Base-by-base conservation (phyloP, 2,888 invertebrate species). In the Microchrysa polita region DNA sequence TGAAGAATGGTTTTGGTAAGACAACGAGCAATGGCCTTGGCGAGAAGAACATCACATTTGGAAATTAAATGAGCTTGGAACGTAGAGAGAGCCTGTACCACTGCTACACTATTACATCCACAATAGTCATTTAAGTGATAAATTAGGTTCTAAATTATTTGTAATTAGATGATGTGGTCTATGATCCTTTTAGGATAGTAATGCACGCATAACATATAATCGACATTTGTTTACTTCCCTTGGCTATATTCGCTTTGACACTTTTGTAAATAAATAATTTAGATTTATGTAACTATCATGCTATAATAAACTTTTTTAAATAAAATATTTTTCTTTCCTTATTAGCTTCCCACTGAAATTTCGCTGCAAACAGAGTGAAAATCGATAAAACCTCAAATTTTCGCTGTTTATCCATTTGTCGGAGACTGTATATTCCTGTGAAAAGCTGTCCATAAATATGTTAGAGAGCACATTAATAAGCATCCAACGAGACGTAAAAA, bases 1-100 rank as follows among this genome's bases (percentile, higher is more conserved):
- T 88, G 69, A 88, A 88, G 81, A 87, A 83, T 74, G 81, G 83
- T 1, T 57, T 73, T 5, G 59, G 34, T 44, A 80, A 75, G 48
- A 77, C 77, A 74, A 79, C 10, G 2, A 34, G 18, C 16, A 69
- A 69, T 20, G 69, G 79, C 23, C 78, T 79, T 1, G 74, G 77
- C 34, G 83, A 84, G 55, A 84, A 84, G 77, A 80, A 81, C 42
- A 84, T 84, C 53, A 83, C 82, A 60, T 84, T 84, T 77, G 84
- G 83, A 61, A 84, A 84, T 73, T 83, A 65, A 18, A 60, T n/a
- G n/a, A 18, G 27, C 20, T 61, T 5, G 5, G 14, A 1, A 2
- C 20, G 44, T 22, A n/a, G 7, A 40, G 34, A 67, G 1, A 20
- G 22, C 69, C 48, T 65, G 44, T 55, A 18, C 40, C 40, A 69